A percentile compares a stretch with the other conserved stretches of the same genome.
These are phyloP conservation scores for Drosophila aff. DNA, from an alignment of 1,140 invertebrate genomes.

Conservation along the genomic window DNA sequence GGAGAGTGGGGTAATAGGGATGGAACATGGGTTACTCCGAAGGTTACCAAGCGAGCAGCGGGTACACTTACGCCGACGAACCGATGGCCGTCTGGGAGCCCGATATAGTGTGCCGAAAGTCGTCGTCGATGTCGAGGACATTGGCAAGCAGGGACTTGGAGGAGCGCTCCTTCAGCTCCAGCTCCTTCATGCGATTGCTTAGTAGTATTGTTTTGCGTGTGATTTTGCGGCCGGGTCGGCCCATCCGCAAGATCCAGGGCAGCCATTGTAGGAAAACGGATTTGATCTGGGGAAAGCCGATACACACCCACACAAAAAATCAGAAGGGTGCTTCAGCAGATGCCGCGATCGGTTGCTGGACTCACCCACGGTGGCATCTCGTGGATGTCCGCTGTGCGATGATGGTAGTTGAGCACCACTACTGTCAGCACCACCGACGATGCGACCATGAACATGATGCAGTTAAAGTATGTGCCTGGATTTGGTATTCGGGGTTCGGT, in stretches of 20 bases:
- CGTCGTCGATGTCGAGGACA: slow-evolving; percentile 97
- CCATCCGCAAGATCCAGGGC: slow-evolving; percentile 97
- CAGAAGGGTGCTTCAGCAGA: not conserved
- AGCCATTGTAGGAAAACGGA: slow-evolving; percentile 97
- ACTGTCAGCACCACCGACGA: slow-evolving; percentile 99
- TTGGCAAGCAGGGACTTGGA: slow-evolving; percentile 97
- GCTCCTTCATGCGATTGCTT: slow-evolving; percentile 94
- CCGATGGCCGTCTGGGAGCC: slow-evolving; percentile 86
- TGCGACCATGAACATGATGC: slow-evolving; percentile 99
- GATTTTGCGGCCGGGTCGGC: slow-evolving; percentile 96
- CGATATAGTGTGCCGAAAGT: slow-evolving; percentile 90
- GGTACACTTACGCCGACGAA: slow-evolving; percentile 80
- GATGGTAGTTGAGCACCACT: slow-evolving; percentile 99
- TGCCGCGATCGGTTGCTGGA: slow-evolving; percentile 35
- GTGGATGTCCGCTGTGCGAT: slow-evolving; percentile 98
- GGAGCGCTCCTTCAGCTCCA: slow-evolving; percentile 96
- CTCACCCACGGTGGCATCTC: slow-evolving; percentile 98
- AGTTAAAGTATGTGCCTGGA: slow-evolving; percentile 99
- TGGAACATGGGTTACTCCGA: not conserved
- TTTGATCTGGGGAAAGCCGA: slow-evolving; percentile 89
- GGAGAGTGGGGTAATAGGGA: not conserved
- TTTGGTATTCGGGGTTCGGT: not conserved
- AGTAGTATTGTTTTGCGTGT: slow-evolving; percentile 95
- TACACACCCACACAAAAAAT: not conserved
- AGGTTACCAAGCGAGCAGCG: not conserved